These are phyloP conservation scores for Sycophila texana DNA, from an alignment of 2,888 invertebrate species.

Conservation along the genomic window DNA sequence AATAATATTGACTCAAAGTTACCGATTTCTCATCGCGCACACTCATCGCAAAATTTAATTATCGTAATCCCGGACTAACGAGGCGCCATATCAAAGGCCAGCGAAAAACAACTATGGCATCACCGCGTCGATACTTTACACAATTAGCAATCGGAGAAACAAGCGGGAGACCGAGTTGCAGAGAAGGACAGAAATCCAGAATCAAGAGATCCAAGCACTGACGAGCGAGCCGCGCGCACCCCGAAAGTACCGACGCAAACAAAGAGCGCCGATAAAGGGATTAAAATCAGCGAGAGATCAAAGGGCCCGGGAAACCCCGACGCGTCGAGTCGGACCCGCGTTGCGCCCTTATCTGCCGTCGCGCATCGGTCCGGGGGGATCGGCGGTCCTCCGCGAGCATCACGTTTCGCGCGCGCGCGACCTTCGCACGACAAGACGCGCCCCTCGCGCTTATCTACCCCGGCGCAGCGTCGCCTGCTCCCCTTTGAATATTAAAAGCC, in stretches of 20 bases:
- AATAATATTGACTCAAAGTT: too few species aligned
- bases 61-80: too few species aligned
- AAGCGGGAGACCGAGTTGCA: background rate
- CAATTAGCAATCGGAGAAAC: background rate
- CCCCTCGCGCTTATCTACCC: slow-evolving; percentile 14
- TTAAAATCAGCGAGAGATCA: slow-evolving; percentile 73
- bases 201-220: slow-evolving; percentile 11
- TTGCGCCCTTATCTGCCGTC: slow-evolving; percentile 62
- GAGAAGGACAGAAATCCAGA: background rate
- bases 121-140: too few species aligned
- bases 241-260: slow-evolving; percentile 8
- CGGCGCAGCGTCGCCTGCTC: background rate
- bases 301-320: slow-evolving; percentile 61
- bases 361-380: slow-evolving; percentile 49
- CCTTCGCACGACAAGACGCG: slow-evolving; percentile 27
- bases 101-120: too few species aligned
- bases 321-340: slow-evolving; percentile 34
- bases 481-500: slow-evolving; percentile 53
- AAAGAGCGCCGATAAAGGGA: slow-evolving; percentile 67
- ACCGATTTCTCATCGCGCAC: too few species aligned
- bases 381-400: slow-evolving; percentile 31
- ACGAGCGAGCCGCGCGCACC: background rate
- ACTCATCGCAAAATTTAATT: too few species aligned
- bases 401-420: slow-evolving; percentile 56
- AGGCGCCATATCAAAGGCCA: too few species aligned